These are phyloP conservation scores for Elaeidobius kamerunicus DNA, from an alignment of 2,888 invertebrate species.

Conservation along the genomic window DNA sequence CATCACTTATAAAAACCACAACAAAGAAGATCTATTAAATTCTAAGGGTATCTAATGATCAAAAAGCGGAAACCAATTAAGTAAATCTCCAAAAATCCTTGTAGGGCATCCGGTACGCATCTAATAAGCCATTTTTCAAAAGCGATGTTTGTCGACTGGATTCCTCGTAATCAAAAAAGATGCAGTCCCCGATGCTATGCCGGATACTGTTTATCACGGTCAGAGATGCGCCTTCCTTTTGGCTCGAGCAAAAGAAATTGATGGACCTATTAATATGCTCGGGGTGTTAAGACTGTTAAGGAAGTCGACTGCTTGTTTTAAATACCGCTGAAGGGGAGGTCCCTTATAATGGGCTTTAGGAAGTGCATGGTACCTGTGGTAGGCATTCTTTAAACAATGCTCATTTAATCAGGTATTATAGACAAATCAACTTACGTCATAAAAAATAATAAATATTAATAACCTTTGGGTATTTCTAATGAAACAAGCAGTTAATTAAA, in stretches of 20 bases:
- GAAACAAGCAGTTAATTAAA: background rate
- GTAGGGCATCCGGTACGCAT: constrained; percentile 21
- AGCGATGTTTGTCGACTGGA: constrained; percentile 20
- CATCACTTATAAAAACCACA: background rate
- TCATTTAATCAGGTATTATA: background rate
- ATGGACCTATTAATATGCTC: constrained; percentile 26
- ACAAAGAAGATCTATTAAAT: constrained; percentile 13
- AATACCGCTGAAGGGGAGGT: background rate
- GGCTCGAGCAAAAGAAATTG: constrained; percentile 20
- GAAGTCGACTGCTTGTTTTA: constrained; percentile 9
- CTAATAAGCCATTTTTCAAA: constrained; percentile 24
- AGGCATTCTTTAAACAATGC: background rate
- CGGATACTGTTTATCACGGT: constrained; percentile 29
- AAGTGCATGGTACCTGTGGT: background rate
- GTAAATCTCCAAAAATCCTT: constrained; percentile 16
- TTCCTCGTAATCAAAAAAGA: constrained; percentile 18
- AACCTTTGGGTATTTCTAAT: background rate
- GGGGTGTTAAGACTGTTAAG: constrained; percentile 24
- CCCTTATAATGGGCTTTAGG: background rate
- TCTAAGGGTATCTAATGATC: constrained; percentile 4
- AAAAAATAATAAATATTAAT: background rate
- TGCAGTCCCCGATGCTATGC: constrained; percentile 8
- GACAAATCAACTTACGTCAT: background rate
- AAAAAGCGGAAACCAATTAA: constrained; percentile 26
- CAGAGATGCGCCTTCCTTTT: constrained; percentile 21